These are phyloP conservation scores for Pluvianellus socialis DNA, from an alignment of 2,113 vertebrate species.

Conservation along the genomic window DNA sequence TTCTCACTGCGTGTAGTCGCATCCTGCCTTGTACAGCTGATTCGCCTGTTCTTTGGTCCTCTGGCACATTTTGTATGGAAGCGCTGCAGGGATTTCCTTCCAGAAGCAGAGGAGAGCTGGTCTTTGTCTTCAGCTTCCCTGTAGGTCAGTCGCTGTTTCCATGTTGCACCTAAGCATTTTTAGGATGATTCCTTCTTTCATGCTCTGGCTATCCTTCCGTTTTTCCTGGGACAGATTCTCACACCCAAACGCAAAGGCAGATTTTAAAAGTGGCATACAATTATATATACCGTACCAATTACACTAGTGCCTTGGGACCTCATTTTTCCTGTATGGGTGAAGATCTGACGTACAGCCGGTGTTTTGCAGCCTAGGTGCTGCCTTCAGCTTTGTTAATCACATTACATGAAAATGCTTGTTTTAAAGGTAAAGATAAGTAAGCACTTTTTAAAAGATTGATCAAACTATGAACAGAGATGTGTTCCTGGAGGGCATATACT, in stretches of 20 bases:
- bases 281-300: too few species aligned
- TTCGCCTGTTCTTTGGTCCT: background rate
- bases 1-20: background rate
- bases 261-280: background rate
- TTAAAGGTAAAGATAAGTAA: background rate
- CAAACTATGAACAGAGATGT: background rate
- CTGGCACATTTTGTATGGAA: background rate
- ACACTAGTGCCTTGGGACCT: background rate
- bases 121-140: background rate
- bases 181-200: background rate
- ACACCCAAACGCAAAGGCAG: background rate
- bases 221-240: background rate
- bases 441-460: background rate
- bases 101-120: background rate
- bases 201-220: background rate
- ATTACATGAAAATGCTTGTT: background rate
- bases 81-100: background rate
- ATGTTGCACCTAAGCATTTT: background rate
- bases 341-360: background rate
- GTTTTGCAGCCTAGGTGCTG: background rate
- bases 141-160: background rate
- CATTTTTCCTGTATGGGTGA: background rate
- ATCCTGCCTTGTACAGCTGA: background rate
- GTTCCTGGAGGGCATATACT: background rate
- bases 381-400: background rate